phyloP scores from a whole-genome alignment of 2,888 invertebrate species.

The Hemicrepidius hirtus region DNA sequence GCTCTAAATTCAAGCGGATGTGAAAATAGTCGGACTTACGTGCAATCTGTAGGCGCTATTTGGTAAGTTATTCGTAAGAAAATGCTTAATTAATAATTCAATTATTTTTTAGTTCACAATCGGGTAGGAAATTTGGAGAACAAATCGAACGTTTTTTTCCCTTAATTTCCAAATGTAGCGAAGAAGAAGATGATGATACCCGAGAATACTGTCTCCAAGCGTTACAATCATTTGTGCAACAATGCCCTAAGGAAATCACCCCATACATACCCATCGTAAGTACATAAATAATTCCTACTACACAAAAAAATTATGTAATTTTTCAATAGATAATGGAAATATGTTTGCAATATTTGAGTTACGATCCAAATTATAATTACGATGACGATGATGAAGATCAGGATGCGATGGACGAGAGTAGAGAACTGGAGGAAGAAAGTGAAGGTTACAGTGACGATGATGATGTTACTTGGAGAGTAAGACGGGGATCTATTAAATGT shows the following conservation, averaged over 20 bases:
- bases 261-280: slow-evolving; percentile 90
- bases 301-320: too few relatives aligned
- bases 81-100: too few relatives aligned
- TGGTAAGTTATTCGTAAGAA: too few relatives aligned
- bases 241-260: slow-evolving; percentile 97
- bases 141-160: slow-evolving; percentile 95
- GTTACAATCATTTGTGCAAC: slow-evolving; percentile 96
- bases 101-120: slow-evolving; percentile 91
- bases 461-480: slow-evolving; percentile 99
- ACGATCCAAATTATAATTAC: slow-evolving; percentile 99
- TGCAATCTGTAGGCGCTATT: slow-evolving; percentile 96
- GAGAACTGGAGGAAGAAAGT: slow-evolving; percentile 85
- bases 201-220: slow-evolving; percentile 97
- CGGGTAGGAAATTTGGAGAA: slow-evolving; percentile 95
- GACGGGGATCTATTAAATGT: slow-evolving; percentile 98
- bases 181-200: slow-evolving; percentile 94
- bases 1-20: slow-evolving; percentile 76
- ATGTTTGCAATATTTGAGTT: slow-evolving; percentile 93
- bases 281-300: too few relatives aligned
- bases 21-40: slow-evolving; percentile 88
- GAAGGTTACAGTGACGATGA: slow-evolving; percentile 99
- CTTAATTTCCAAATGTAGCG: slow-evolving; percentile 87
- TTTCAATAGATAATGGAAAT: slow-evolving; percentile 83
- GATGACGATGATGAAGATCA: slow-evolving; percentile 90
- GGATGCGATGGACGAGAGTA: slow-evolving; percentile 80